Conservation (phyloP, 2,113 vertebrate genomes). For the Macaca fascicularis region T2T-MFA8v1.1 NC_088375.1:164039501-164040000, state of each 20-base stretch:
- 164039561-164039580: neutral
- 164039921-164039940: neutral
- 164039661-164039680: slow-evolving; percentile 1
- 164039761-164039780: neutral
- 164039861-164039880: neutral
- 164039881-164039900: neutral
- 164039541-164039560: neutral
- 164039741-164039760: slow-evolving; percentile 7
- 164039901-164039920: neutral
- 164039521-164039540: neutral
- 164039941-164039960: neutral
- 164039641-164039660: slow-evolving; percentile 45
- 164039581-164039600: slow-evolving; percentile 5
- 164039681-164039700: slow-evolving; percentile 36
- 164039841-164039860: neutral
- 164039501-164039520: neutral
- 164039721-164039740: neutral
- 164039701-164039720: neutral
- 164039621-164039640: slow-evolving; percentile 24
- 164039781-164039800: neutral
- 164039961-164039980: neutral
- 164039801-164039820: neutral
- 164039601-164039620: slow-evolving; percentile 58
- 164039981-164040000: neutral
- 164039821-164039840: neutral